Conservation (phyloP, 2,888 invertebrate species). For the Drosophila ezoana region DNA sequence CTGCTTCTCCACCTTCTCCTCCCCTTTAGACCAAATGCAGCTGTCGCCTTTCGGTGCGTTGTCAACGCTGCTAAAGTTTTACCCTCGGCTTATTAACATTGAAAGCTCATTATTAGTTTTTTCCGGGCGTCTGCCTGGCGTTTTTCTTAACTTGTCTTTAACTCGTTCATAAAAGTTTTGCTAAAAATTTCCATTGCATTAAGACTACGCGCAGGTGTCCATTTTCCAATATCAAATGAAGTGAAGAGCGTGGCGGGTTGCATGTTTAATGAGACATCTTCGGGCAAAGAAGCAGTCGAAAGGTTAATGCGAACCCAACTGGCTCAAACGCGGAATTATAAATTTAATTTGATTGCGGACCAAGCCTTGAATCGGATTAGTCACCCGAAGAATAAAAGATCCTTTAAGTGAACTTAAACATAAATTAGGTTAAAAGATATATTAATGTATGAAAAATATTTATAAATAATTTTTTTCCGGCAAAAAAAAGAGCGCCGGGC, state of each 20-base stretch:
- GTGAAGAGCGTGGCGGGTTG: slow-evolving; percentile 15
- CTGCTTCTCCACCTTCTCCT: too few relatives aligned
- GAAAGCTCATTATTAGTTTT: slow-evolving; percentile 81
- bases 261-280: slow-evolving; percentile 63
- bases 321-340: too few relatives aligned
- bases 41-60: slow-evolving; percentile 44
- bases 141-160: slow-evolving; percentile 46
- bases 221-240: slow-evolving; percentile 43
- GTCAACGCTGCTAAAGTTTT: slow-evolving; percentile 38
- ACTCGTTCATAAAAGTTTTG: slow-evolving; percentile 75
- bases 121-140: slow-evolving; percentile 32
- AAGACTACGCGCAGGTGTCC: slow-evolving; percentile 70
- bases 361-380: too few relatives aligned
- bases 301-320: too few relatives aligned
- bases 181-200: slow-evolving; percentile 71
- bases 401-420: too few relatives aligned
- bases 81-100: slow-evolving; percentile 78
- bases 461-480: too few relatives aligned
- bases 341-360: too few relatives aligned
- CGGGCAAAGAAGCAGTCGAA: slow-evolving; percentile 3
- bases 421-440: too few relatives aligned
- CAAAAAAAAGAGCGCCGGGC: too few relatives aligned
- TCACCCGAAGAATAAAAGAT: too few relatives aligned
- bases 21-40: slow-evolving; percentile 32
- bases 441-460: too few relatives aligned